Percentiles rank a stretch among this genome's conserved stretches.
These are phyloP conservation scores for Drosophila varians DNA, from an alignment of 1,140 invertebrate genomes.

Conservation along the genomic window DNA sequence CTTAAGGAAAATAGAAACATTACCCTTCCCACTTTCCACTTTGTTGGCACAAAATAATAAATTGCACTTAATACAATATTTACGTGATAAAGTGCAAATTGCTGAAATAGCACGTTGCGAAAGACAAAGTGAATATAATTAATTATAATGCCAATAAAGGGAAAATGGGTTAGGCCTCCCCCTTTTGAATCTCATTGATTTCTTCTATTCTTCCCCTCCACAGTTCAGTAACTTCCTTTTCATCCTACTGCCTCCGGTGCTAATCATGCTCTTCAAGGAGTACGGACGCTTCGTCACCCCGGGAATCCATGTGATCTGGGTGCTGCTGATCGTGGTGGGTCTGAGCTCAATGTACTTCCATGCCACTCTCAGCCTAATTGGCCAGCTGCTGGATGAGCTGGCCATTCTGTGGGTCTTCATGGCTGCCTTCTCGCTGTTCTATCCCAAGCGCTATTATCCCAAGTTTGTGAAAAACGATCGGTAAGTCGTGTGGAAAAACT, in stretches of 20 bases:
- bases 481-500: constrained; percentile 82
- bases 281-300: constrained; percentile 90
- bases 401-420: constrained; percentile 92
- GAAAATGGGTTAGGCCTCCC: background rate
- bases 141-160: constrained; percentile 1
- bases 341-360: constrained; percentile 92
- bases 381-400: constrained; percentile 91
- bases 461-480: constrained; percentile 87
- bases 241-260: constrained; percentile 89
- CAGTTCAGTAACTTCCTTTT: constrained; percentile 92
- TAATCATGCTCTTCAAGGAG: constrained; percentile 90
- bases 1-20: constrained; percentile 13
- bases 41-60: constrained; percentile 16
- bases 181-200: background rate
- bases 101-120: constrained; percentile 29
- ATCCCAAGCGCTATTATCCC: constrained; percentile 89
- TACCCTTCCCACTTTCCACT: constrained; percentile 9
- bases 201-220: constrained; percentile 46
- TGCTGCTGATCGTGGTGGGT: constrained; percentile 90
- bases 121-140: background rate
- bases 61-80: constrained; percentile 41
- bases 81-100: constrained; percentile 38
- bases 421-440: constrained; percentile 90
- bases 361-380: constrained; percentile 91
- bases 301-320: constrained; percentile 91